Evolutionary conservation across 92 coral and sea anemone genomes (phyloP), one percentile per base, ranked within the genome.

Genomic region (Plumapathes pennacea): DNA sequence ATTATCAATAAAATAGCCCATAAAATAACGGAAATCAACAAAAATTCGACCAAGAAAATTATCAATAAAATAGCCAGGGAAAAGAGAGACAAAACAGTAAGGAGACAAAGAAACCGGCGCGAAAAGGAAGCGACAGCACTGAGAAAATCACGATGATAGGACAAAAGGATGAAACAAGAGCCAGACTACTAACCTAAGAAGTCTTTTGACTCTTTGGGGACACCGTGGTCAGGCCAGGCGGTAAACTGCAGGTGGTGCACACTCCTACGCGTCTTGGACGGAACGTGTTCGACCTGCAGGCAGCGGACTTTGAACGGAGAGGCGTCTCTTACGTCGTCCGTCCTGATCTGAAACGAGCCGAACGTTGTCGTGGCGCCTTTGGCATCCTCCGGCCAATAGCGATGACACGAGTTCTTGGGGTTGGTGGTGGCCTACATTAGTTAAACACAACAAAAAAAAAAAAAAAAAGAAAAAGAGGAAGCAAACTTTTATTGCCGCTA

Each of bases 181-280:
- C n/a, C n/a, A n/a, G n/a, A n/a, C 10, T 54, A 25, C 78, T 43
- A 61, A 94, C 99, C 99, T 37, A 94, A 75, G 59, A 94, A 88
- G 46, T 72, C 60, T 28, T 89, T 78, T 1, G 99, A 94, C 32
- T 94, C 81, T 21, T 67, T 69, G 2, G 99, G 99, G 24, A 94
- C 87, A 11, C 89, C 87, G 39, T 94, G 90, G 69, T 94, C 97
- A 1, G 99, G 99, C 99, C 99, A 94, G 39, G 82, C 95, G 24
- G 81, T 81, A 63, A 89, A 94, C 85, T 89, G 97, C 34, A 94
- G 45, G 50, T 89, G 94, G 51, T 75, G 68, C 18, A 94, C 54
- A 13, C 58, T 64, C 22, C 82, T 84, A 26, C 58, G 78, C 40
- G 73, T 62, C 22, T 74, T 64, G 7, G 85, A 40, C 18, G 62